A percentile compares a stretch with the other conserved stretches of the same genome.
These are phyloP conservation scores for Oxyura jamaicensis DNA, from an alignment of 2,113 vertebrate genomes.

Conservation along the genomic window DNA sequence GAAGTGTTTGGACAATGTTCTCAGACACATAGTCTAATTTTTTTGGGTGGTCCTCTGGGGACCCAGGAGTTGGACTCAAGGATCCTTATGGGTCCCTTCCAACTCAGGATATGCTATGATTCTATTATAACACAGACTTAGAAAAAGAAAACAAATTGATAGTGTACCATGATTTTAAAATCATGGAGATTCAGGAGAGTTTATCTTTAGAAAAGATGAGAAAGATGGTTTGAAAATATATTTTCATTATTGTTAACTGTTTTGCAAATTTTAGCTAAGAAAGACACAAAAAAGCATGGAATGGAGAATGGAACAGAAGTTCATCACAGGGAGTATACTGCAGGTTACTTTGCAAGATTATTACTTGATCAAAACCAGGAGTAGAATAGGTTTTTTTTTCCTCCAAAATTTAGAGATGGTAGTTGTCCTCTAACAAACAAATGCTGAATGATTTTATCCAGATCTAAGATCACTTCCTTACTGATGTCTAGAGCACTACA, in stretches of 20 bases:
- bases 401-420: not conserved
- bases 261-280: not conserved
- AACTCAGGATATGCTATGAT: too few relatives aligned
- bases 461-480: not conserved
- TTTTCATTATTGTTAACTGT: not conserved
- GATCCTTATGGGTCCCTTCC: too few relatives aligned
- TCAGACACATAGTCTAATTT: too few relatives aligned
- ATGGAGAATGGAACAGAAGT: not conserved
- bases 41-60: too few relatives aligned
- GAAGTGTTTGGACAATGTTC: too few relatives aligned
- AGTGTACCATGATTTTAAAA: not conserved
- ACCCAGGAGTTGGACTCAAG: too few relatives aligned
- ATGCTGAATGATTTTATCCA: not conserved
- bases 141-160: not conserved
- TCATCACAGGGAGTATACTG: accelerated
- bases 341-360: not conserved
- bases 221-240: not conserved
- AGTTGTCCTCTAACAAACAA: not conserved
- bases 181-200: not conserved
- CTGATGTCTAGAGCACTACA: not conserved
- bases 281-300: not conserved
- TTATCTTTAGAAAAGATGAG: not conserved
- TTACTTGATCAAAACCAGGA: not conserved
- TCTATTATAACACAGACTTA: not conserved
- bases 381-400: not conserved